Evolutionary conservation across 1,140 invertebrate species (phyloP), one percentile per base, ranked within the genome.

Genomic region (Latrodectus geometricus): DNA sequence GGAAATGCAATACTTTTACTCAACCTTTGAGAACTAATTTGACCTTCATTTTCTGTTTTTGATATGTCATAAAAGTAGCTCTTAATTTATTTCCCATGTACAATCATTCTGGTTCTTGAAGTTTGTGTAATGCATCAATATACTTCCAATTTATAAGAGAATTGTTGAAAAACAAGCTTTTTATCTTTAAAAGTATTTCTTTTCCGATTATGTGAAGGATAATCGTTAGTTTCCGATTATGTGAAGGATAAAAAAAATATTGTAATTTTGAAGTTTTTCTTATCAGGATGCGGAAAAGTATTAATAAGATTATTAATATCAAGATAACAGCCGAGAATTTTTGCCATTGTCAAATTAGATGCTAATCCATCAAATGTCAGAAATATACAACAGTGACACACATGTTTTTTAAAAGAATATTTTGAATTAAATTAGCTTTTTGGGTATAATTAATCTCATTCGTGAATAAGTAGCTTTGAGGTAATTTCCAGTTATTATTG

Each of bases 391-490:
- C 48, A 35, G 8, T 23, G 14, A 74, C 48, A n/a, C 9, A 9
- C 20, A 12, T 14, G 11, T 8, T 23, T 7, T 9, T 74, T 9
- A 9, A 74, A 20, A 74, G 48, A 35, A 14, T 84, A 76, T 88
- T 82, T 73, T 75, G n/a, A 61, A 90, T 79, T 52, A 91, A 68
- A 83, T 89, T 88, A 35, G 89, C 88, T 72, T 76, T 87, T 88
- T 90, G 82, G 23, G 77, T n/a, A 14, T 80, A 88, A 72, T 65
- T 88, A 35, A 90, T 73, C 50, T 70, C 83, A 76, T 88, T 83
- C 52, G 89, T 86, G 74, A 90, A 85, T 80, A 90, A 90, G 89
- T 91, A 90, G 14, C 88, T 90, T 48, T 90, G 61, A 52, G 90
- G 90, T 75, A 91, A 83, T 85, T 91, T 91, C 88, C 90, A 91